A percentile compares a stretch with the other conserved stretches of the same genome.
These are phyloP conservation scores for Polymixis lichenea DNA, from an alignment of 2,888 invertebrate species.

Conservation along the genomic window DNA sequence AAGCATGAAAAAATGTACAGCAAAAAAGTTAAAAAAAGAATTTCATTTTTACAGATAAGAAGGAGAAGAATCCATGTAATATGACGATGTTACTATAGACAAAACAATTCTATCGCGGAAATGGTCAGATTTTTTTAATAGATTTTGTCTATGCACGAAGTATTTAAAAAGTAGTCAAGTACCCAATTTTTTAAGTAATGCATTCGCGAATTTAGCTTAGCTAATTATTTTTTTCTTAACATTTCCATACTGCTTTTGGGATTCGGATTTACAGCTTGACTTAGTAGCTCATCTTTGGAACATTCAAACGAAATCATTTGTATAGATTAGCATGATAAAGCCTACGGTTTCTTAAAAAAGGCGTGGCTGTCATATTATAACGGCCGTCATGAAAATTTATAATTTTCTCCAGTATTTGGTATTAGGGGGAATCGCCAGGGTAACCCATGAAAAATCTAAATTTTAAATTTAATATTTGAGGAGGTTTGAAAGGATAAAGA, in stretches of 20 bases:
- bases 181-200: slow-evolving; percentile 43
- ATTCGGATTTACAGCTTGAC: slow-evolving; percentile 22
- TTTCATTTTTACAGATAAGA: slow-evolving; percentile 61
- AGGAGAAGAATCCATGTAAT: slow-evolving; percentile 60
- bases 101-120: slow-evolving; percentile 44
- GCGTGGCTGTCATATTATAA: neutral
- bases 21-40: slow-evolving; percentile 22
- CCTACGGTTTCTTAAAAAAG: neutral
- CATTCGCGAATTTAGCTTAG: slow-evolving; percentile 36
- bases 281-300: slow-evolving; percentile 35
- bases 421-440: too few species aligned
- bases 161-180: slow-evolving; percentile 56
- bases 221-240: slow-evolving; percentile 16
- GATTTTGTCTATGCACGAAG: slow-evolving; percentile 43
- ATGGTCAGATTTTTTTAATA: slow-evolving; percentile 48
- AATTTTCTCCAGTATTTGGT: neutral
- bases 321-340: slow-evolving; percentile 8
- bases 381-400: neutral
- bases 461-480: too few species aligned
- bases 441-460: too few species aligned
- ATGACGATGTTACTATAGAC: slow-evolving; percentile 50
- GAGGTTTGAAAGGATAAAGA: too few species aligned
- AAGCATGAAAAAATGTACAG: slow-evolving; percentile 7
- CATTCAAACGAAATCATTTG: slow-evolving; percentile 1
- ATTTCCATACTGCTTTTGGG: slow-evolving; percentile 39